Base-by-base conservation (phyloP, 2,113 vertebrate species). In the Sarotherodon lohbergeri region DNA sequence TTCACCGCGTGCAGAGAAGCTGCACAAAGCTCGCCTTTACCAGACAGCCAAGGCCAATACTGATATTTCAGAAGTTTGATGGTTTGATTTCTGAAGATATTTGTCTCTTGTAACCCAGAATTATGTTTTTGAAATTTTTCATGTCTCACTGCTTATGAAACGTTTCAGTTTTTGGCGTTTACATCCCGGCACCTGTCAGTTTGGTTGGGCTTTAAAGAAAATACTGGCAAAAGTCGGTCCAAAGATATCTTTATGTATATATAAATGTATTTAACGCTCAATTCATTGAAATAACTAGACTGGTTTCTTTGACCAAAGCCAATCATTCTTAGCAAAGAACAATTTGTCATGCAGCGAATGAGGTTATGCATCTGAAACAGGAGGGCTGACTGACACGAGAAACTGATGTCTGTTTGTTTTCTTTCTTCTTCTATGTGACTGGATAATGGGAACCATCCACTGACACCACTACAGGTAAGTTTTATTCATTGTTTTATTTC, bases 391-490 rank as follows among this genome's bases (percentile, higher is more conserved):
- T 48, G 41, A 48, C 27, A 10, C 32, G 9, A 27, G 54, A 54
- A 79, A 84, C 46, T 91, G 29, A 87, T 39, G 1, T 17, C 7
- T n/a, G 76, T 22, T 83, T 79, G 16, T 85, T 73, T 13, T 55
- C 57, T 84, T 52, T 55, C 39, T 50, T 91, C 54, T 88, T 88
- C 39, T 41, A 90, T 94, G 90, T 89, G 17, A 27, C 41, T 54
- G 81, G 59, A 80, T 56, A 11, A 10, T 83, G 81, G 66, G 55
- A 5, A 34, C 46, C 27, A 81, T 55, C 68, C 43, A 9, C 39
- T 55, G 83, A 85, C 80, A 73, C 12, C n/a, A 43, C 50, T 19
- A 43, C 83, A 92, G 91, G 88, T 94, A 61, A 90, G 93, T 29
- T 24, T 4, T 46, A 1, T 27, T 84, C 4, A 32, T 63, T 4